Base-by-base conservation (phyloP, 2,888 invertebrate species). In the Ptilodon capucinus region DNA sequence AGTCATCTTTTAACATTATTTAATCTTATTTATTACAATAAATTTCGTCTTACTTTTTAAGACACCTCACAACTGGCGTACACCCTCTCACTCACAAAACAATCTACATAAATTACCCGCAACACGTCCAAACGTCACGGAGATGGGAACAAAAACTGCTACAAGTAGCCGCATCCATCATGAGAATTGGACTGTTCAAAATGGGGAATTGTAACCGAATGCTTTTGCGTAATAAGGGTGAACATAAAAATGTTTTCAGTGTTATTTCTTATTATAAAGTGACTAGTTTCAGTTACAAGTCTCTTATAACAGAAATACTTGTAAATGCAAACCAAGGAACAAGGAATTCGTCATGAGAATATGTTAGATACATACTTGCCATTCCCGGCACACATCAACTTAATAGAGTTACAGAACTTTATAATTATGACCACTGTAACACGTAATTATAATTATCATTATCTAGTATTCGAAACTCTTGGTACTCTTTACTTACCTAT, bases 71-170 rank as follows among this genome's bases (percentile, higher is more conserved):
- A 17, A 35, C 7, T 17, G 17, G 16, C 9, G 4, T 38, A 38
- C 38, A 13, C 38, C 38, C 38, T 13, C 38, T 38, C 38, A 19
- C 38, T 38, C 38, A 19, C 38, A 19, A 38, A 38, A 38, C 38
- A 38, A 38, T 38, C 38, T 38, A 38, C 38, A 38, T 38, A 38
- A 38, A 38, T 38, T 38, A 38, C 38, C 19, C 38, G 18, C 38
- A 38, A 38, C 19, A 38, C 38, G 38, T 38, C 38, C 18, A 38
- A 19, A 38, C 38, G 38, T 19, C 38, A 19, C 5, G 38, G 38
- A 38, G 38, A 38, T 38, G 38, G 35, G 18, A 35, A 35, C 35
- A 17, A 35, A 35, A 17, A 35, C 35, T 35, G 17, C 35, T 17
- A 35, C 35, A 35, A 35, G 35, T 35, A 17, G 19, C 18, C 19